Percentiles rank a stretch among this genome's conserved stretches.
These are phyloP conservation scores for Peromyscus melanophrys DNA, from an alignment of 2,797 vertebrate genomes.

Conservation along the genomic window DNA sequence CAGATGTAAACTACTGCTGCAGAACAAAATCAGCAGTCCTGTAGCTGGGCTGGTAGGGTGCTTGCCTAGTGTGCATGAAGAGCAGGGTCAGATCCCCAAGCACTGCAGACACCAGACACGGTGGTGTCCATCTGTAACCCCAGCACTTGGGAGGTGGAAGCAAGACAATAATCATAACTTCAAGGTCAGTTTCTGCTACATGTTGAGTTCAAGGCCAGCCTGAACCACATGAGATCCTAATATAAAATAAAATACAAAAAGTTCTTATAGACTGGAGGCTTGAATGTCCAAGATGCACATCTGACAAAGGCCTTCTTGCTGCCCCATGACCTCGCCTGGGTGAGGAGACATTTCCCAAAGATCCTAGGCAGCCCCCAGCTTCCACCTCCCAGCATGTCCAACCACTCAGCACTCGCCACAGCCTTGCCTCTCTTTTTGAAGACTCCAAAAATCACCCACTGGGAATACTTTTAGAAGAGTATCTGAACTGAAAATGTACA, in stretches of 20 bases:
- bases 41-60: neutral
- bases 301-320: neutral
- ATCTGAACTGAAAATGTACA: neutral
- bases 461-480: neutral
- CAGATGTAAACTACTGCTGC: neutral
- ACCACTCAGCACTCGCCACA: neutral
- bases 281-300: neutral
- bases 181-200: neutral
- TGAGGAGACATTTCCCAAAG: neutral
- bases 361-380: neutral
- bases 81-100: neutral
- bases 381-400: neutral
- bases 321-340: no score
- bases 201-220: neutral
- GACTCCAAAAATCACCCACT: neutral
- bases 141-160: neutral
- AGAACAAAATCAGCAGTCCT: neutral
- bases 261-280: neutral
- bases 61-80: neutral
- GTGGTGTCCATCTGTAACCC: neutral
- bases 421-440: neutral
- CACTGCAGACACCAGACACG: neutral
- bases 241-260: neutral
- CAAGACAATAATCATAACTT: neutral
- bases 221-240: neutral